A percentile compares a stretch with the other conserved stretches of the same genome.
Conservation (phyloP, 2,888 invertebrate species). For the Antheraea yamamai region DNA sequence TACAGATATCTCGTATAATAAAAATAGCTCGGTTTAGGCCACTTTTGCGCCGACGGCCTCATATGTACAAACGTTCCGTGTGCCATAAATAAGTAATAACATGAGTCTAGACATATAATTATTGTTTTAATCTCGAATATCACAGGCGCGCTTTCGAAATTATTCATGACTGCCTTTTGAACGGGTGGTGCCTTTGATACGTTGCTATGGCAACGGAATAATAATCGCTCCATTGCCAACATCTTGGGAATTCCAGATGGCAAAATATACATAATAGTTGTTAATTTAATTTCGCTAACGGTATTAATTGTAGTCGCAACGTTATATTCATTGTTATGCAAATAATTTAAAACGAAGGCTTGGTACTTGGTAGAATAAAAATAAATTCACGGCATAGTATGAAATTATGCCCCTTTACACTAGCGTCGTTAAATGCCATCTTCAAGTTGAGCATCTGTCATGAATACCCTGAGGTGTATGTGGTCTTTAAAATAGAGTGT, state of each 20-base stretch:
- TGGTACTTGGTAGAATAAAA: too few species aligned
- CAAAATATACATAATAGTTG: background rate
- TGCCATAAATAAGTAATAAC: slow-evolving; percentile 3
- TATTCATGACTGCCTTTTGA: slow-evolving; percentile 6
- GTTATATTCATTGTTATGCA: background rate
- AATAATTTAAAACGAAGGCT: too few species aligned
- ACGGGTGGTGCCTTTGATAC: slow-evolving; percentile 5
- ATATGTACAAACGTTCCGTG: slow-evolving; percentile 1
- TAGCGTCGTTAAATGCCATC: too few species aligned
- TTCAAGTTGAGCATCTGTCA: too few species aligned
- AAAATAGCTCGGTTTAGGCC: background rate
- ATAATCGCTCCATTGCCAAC: background rate
- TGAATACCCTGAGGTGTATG: too few species aligned
- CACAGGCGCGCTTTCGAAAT: slow-evolving; percentile 8
- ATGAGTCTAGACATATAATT: slow-evolving; percentile 6
- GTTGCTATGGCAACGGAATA: slow-evolving; percentile 6
- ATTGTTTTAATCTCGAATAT: slow-evolving; percentile 9
- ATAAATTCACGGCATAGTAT: too few species aligned
- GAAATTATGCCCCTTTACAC: too few species aligned
- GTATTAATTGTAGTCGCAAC: background rate
- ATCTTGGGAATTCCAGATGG: background rate
- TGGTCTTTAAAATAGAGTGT: too few species aligned
- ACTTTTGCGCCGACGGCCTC: background rate
- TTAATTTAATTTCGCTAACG: background rate
- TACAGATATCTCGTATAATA: background rate